Evolutionary conservation across 2,113 vertebrate species (phyloP), one percentile per base, ranked within the genome.

Genomic region (Heteronetta atricapilla): DNA sequence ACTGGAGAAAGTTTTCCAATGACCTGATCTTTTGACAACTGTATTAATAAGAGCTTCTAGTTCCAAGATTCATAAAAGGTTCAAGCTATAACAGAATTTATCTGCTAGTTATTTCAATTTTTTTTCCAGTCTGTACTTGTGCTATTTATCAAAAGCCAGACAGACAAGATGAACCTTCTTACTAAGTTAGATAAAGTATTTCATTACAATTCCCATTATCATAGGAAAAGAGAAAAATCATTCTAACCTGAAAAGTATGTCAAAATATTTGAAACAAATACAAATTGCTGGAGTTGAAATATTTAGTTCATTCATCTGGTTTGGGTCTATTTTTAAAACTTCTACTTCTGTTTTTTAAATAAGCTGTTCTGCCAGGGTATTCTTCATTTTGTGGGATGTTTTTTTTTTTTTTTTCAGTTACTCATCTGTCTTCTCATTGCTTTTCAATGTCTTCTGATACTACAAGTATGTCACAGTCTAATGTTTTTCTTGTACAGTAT

Each of bases 201-300:
- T 95, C 46, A 81, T 95, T 95, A 91, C 17, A 69, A 68, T 80
- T 95, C 59, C 88, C 70, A 82, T 95, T 94, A 92, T 83, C 76
- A 40, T 7, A 68, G 73, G 91, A 69, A 84, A n/a, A 82, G 74
- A 88, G 60, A 80, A 93, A 79, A 93, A 59, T 70, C 21, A 38
- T 89, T 87, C 77, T 73, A 72, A 92, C 81, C 69, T 75, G 69
- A 88, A 92, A 91, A 81, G n/a, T 62, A 23, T 89, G 82, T 92
- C 86, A 95, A 94, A 96, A 88, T 95, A 95, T 95, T 95, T 95
- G 66, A 95, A 91, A 52, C 23, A 90, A 52, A 74, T 86, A 84
- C 36, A 94, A 83, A 91, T 87, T 80, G 22, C 26, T 64, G 56
- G 14, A 69, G 29, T 34, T 84, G 38, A 96, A 94, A 70, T 86